A percentile compares a stretch with the other conserved stretches of the same genome.
These are phyloP conservation scores for Amphipoea oculea DNA, from an alignment of 2,888 invertebrate species.

Conservation along the genomic window DNA sequence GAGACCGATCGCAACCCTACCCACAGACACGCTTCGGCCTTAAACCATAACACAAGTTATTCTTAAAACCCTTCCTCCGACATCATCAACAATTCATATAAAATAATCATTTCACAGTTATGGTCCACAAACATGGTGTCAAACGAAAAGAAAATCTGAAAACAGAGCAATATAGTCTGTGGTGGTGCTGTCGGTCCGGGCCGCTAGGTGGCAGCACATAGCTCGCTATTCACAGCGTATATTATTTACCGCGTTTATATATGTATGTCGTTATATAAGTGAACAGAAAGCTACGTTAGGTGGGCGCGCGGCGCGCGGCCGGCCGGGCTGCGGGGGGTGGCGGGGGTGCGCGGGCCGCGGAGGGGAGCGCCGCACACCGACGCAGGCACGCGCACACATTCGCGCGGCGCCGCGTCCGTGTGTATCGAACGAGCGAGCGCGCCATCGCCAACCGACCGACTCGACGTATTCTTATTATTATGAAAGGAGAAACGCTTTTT, in stretches of 20 bases:
- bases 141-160: constrained; percentile 82
- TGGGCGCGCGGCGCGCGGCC: constrained; percentile 66
- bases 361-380: constrained; percentile 36
- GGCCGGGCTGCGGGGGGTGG: constrained; percentile 61
- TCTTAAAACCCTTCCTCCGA: constrained; percentile 29
- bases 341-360: constrained; percentile 57
- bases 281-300: constrained; percentile 89
- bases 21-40: constrained; percentile 23
- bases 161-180: constrained; percentile 80
- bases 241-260: constrained; percentile 88
- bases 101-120: constrained; percentile 67
- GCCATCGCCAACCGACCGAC: constrained; percentile 88
- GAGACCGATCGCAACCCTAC: constrained; percentile 15
- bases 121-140: constrained; percentile 76
- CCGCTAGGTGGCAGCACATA: constrained; percentile 90
- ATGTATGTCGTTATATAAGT: constrained; percentile 89
- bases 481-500: constrained; percentile 91
- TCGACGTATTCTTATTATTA: constrained; percentile 92
- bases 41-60: constrained; percentile 21
- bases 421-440: constrained; percentile 88
- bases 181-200: constrained; percentile 77
- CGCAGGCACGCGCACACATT: constrained; percentile 63
- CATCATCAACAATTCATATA: constrained; percentile 59
- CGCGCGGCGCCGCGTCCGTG: constrained; percentile 78
- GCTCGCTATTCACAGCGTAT: constrained; percentile 88